Evolutionary conservation across 92 coral and sea anemone genomes (phyloP), one percentile per base, ranked within the genome.

Genomic region (Actinernus sp.): DNA sequence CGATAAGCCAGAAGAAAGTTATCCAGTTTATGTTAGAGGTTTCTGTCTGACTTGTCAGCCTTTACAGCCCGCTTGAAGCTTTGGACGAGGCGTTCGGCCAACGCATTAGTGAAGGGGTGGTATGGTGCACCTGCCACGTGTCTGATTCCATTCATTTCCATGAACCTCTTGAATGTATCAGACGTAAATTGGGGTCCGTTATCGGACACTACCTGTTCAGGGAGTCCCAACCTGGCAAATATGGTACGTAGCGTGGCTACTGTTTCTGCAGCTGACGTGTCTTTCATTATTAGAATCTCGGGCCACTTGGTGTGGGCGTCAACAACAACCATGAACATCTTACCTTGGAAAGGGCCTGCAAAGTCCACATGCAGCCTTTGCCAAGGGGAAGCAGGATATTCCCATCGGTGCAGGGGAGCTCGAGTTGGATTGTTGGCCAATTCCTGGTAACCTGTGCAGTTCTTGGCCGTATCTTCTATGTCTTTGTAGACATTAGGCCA

Each of bases 401-500:
- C 59, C 80, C 85, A 69, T 2, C 68, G 80, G 39, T 77, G 80
- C 4, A 69, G 28, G 34, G 70, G 71, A 48, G 54, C 74, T 6
- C 71, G 43, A 21, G 51, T 14, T 30, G 78, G 80, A 49, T 40
- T 58, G 55, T 47, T 66, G 19, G 49, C 79, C 28, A 63, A 44
- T 30, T 13, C 51, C 49, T 64, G 81, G 63, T 76, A 73, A 23
- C 77, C 72, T 4, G 55, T 52, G 28, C 83, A 82, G 4, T 70
- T 58, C 26, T 62, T 67, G 21, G 31, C 67, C 2, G 67, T 37
- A 29, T 50, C 39, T 11, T 82, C 76, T 9, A 72, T 82, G 64
- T 82, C 81, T 41, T 65, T 65, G 41, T 81, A 74, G 23, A 81
- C 51, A 41, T 73, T 63, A 10, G 87, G 81, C 87, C 87, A 81